phyloP scores from a whole-genome alignment of 2,888 invertebrate genomes.

The Ptychoptera contaminata region DNA sequence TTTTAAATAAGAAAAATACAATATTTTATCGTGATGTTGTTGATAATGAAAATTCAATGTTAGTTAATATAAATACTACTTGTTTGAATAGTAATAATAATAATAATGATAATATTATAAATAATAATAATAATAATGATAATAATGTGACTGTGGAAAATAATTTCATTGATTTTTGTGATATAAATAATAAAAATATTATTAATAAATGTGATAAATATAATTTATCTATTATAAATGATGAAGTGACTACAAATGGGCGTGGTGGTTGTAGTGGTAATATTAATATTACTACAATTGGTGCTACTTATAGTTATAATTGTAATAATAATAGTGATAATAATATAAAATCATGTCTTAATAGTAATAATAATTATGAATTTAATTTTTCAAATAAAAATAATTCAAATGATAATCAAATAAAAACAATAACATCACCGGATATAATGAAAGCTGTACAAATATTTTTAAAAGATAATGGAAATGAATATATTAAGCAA shows the following conservation, averaged over 20 bases:
- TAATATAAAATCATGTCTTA: not conserved
- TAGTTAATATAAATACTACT: constrained; percentile 6
- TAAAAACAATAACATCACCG: constrained; percentile 29
- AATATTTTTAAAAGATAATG: constrained; percentile 44
- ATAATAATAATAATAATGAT: not conserved
- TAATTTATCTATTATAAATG: no score
- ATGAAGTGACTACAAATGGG: no score
- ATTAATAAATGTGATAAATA: no score
- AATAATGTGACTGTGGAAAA: not conserved
- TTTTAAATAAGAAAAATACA: no score
- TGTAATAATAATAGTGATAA: not conserved
- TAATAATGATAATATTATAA: not conserved
- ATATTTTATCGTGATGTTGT: no score
- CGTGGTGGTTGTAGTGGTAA: no score
- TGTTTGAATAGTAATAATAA: not conserved
- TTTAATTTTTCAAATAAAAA: constrained; percentile 4
- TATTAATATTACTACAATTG: no score
- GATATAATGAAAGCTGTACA: constrained; percentile 45
- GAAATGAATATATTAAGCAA: constrained; percentile 46
- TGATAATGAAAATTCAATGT: no score
- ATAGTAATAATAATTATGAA: not conserved
- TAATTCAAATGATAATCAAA: constrained; percentile 3
- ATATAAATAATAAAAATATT: no score
- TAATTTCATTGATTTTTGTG: no score
- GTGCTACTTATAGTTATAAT: no score